Conservation (phyloP, 2,888 invertebrate species). For the Tachystola acroxantha region DNA sequence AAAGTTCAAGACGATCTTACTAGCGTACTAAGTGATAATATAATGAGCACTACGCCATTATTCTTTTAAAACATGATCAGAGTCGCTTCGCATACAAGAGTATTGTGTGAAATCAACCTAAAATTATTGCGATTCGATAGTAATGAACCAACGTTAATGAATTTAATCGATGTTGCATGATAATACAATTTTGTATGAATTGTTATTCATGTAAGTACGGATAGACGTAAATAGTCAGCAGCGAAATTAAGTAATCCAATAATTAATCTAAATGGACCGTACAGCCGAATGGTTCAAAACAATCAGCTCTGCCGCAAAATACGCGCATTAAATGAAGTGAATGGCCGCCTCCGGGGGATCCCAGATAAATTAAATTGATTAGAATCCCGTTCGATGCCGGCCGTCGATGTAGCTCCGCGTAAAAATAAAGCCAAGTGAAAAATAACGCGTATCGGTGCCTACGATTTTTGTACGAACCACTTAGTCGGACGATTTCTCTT, state of each 20-base stretch:
- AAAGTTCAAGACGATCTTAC: too few relatives aligned
- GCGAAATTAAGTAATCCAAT: constrained; percentile 77
- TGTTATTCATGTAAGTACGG: constrained; percentile 25
- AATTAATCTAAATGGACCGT: constrained; percentile 78
- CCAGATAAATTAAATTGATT: constrained; percentile 79
- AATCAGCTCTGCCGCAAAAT: constrained; percentile 77
- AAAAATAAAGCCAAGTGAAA: constrained; percentile 72
- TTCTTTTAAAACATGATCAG: too few relatives aligned
- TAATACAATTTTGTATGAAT: constrained; percentile 1
- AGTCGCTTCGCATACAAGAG: too few relatives aligned
- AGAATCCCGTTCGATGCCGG: constrained; percentile 73
- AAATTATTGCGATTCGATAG: not conserved
- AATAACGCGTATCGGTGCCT: constrained; percentile 52
- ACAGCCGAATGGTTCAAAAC: constrained; percentile 78
- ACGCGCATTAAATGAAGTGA: constrained; percentile 79
- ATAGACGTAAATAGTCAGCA: constrained; percentile 51
- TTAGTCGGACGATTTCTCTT: constrained; percentile 33
- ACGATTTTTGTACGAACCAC: constrained; percentile 40
- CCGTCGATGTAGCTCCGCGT: constrained; percentile 61
- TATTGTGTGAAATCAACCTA: too few relatives aligned
- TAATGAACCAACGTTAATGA: not conserved
- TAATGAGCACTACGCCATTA: too few relatives aligned
- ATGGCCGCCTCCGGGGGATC: constrained; percentile 75
- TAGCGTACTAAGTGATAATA: too few relatives aligned
- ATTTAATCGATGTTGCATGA: not conserved